These are phyloP conservation scores for Polydrusus pterygomalis DNA, from an alignment of 2,888 invertebrate genomes.

Conservation along the genomic window DNA sequence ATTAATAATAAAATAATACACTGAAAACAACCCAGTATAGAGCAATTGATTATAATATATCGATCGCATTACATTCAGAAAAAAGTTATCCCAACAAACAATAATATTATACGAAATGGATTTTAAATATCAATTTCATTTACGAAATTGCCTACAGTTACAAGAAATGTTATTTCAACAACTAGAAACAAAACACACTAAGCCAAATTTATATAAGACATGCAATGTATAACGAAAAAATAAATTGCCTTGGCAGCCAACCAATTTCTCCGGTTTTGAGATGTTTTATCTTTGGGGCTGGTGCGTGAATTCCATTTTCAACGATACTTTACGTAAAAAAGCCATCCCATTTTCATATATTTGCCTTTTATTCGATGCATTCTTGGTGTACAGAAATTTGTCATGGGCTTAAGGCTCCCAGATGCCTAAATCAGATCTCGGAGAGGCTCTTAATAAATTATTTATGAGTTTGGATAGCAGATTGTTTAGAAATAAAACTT, in stretches of 20 bases:
- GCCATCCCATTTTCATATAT: conserved; percentile 71
- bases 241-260: conserved; percentile 66
- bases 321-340: conserved; percentile 69
- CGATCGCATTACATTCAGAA: conserved; percentile 13
- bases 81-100: conserved; percentile 20
- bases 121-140: conserved; percentile 43
- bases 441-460: conserved; percentile 46
- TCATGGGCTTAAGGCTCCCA: conserved; percentile 60
- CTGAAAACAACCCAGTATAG: not conserved
- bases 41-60: not conserved
- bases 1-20: not conserved
- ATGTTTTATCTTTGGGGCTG: conserved; percentile 69
- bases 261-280: conserved; percentile 70
- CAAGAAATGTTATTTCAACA: conserved; percentile 42
- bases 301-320: conserved; percentile 70
- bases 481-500: conserved; percentile 40
- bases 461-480: conserved; percentile 43
- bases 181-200: conserved; percentile 51
- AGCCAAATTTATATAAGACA: conserved; percentile 50
- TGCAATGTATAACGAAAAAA: conserved; percentile 51
- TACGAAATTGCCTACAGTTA: conserved; percentile 39
- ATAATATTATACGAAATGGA: conserved; percentile 28
- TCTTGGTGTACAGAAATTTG: conserved; percentile 55
- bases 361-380: conserved; percentile 60
- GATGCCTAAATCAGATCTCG: conserved; percentile 55